These are phyloP conservation scores for Beris morrisii DNA, from an alignment of 2,888 invertebrate genomes.

Conservation along the genomic window DNA sequence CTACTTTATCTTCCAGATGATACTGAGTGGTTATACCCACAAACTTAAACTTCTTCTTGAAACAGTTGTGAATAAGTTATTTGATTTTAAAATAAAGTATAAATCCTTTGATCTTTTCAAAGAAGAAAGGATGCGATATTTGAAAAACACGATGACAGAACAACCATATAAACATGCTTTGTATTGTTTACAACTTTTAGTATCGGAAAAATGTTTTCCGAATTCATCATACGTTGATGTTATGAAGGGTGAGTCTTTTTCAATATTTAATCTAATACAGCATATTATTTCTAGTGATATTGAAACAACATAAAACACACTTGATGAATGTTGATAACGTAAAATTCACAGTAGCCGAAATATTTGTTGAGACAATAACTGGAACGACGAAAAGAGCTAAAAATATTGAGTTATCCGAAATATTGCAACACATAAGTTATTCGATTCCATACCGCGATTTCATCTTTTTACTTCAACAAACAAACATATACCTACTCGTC, in stretches of 20 bases:
- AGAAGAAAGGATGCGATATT: conserved; percentile 78
- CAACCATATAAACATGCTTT: conserved; percentile 86
- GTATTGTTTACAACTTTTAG: conserved; percentile 80
- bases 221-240: conserved; percentile 83
- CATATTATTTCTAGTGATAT: too few species aligned
- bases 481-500: too few species aligned
- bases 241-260: conserved; percentile 78
- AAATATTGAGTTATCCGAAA: too few species aligned
- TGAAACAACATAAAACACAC: too few species aligned
- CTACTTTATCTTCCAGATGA: conserved; percentile 62
- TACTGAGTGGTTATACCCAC: conserved; percentile 85
- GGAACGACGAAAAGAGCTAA: too few species aligned
- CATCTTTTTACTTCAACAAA: too few species aligned
- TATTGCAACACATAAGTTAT: too few species aligned
- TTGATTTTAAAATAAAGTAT: conserved; percentile 77
- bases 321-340: too few species aligned
- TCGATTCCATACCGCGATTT: too few species aligned
- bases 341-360: too few species aligned
- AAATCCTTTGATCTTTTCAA: conserved; percentile 82
- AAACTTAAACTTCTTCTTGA: conserved; percentile 82
- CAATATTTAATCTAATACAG: too few species aligned
- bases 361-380: too few species aligned
- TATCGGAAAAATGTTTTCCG: conserved; percentile 86
- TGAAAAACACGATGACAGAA: conserved; percentile 90
- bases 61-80: conserved; percentile 82